A percentile compares a stretch with the other conserved stretches of the same genome.
Evolutionary conservation across 2,113 vertebrate genomes (phyloP).

Genomic region (Polyodon spathula): DNA sequence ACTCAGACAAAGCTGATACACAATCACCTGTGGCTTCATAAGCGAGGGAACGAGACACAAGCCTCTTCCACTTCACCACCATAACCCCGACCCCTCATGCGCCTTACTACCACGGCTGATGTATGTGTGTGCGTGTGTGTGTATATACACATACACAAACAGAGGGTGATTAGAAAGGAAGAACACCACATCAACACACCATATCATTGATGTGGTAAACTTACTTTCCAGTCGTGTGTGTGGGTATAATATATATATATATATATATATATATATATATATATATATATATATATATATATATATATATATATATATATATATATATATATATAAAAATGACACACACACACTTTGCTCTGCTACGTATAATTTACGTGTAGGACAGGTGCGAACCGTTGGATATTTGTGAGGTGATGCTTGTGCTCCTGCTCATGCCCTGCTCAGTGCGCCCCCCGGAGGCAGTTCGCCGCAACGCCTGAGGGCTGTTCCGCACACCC

Average conservation of each 20-base stretch:
- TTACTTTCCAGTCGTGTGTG: too few species aligned
- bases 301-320: conserved; percentile 33
- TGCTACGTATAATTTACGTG: conserved; percentile 66
- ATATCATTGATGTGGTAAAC: too few species aligned
- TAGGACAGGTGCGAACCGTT: conserved; percentile 98
- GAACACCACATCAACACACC: too few species aligned
- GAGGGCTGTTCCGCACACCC: conserved; percentile 91
- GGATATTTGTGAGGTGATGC: conserved; percentile 97
- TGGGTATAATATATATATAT: not conserved
- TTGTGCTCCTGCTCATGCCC: conserved; percentile 97
- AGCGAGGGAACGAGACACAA: too few species aligned
- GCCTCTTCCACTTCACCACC: too few species aligned
- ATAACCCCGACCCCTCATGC: too few species aligned
- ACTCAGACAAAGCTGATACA: too few species aligned
- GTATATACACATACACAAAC: too few species aligned
- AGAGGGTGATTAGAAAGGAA: too few species aligned
- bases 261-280: conserved; percentile 2
- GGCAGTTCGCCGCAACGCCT: conserved; percentile 90
- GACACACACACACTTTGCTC: conserved; percentile 45
- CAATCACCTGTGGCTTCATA: too few species aligned
- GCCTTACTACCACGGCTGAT: too few species aligned
- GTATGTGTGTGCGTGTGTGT: too few species aligned
- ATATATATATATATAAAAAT: conserved; percentile 42
- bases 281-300: conserved; percentile 18
- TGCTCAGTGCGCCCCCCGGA: conserved; percentile 89